Evolutionary conservation across 2,113 vertebrate species (phyloP).

Genomic region (Lates calcarifer): DNA sequence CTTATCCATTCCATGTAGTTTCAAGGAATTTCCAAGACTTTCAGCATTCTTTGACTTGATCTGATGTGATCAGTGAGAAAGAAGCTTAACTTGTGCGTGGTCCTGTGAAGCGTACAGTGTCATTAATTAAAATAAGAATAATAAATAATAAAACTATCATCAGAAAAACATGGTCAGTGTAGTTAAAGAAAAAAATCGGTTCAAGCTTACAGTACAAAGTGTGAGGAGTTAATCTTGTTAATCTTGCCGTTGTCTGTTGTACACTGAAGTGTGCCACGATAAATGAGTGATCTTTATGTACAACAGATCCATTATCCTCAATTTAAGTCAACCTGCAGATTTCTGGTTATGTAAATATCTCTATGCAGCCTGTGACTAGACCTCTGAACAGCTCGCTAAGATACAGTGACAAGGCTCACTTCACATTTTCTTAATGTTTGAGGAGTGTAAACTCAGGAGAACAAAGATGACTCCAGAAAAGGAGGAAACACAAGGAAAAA

Average conservation of each 20-base stretch:
- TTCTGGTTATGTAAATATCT: slow-evolving; percentile 15
- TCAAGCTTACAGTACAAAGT: slow-evolving; percentile 3
- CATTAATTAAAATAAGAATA: slow-evolving; percentile 3
- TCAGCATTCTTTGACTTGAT: background rate
- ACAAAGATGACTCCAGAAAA: background rate
- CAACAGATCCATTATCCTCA: background rate
- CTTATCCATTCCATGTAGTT: background rate
- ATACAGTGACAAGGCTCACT: slow-evolving; percentile 23
- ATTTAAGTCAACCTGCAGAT: slow-evolving; percentile 4
- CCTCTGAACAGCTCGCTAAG: slow-evolving; percentile 12
- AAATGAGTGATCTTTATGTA: slow-evolving; percentile 6
- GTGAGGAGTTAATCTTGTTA: slow-evolving; percentile 13
- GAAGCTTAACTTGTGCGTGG: slow-evolving; percentile 7
- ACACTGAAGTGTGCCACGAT: background rate
- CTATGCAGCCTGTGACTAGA: slow-evolving; percentile 13
- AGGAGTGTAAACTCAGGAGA: slow-evolving; percentile 39
- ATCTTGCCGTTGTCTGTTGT: background rate
- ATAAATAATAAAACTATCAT: slow-evolving; percentile 24
- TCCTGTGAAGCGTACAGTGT: slow-evolving; percentile 37
- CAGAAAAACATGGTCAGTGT: slow-evolving; percentile 16
- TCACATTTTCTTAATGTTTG: slow-evolving; percentile 37
- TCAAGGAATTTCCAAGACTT: background rate
- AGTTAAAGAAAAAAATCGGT: background rate
- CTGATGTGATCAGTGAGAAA: background rate
- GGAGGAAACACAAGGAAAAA: background rate